Base-by-base conservation (phyloP, 1,140 invertebrate species). In the Leptinotarsa undecemlineata region DNA sequence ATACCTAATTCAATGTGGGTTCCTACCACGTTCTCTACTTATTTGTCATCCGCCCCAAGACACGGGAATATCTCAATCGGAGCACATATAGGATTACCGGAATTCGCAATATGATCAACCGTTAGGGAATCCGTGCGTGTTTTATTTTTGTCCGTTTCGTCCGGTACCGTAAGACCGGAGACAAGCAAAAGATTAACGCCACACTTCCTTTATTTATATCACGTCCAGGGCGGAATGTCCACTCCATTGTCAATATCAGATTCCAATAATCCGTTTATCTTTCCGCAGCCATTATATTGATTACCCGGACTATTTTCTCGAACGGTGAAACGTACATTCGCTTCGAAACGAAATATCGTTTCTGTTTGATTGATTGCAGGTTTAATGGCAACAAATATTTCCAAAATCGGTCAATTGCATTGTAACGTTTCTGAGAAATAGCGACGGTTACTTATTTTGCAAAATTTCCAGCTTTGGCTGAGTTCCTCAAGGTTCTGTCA, bases 1-100 rank as follows among this genome's bases (percentile, higher is more conserved):
- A 77, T 81, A 21, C 21, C 21, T 21, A 82, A 82, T 82, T 80
- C 80, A 77, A 80, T 76, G 47, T 62, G 76, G 76, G 76, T 79
- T 82, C 51, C 17, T 81, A 81, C 81, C 80, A 82, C 81, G 79
- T 81, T 81, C 81, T 82, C 81, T 80, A 80, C 80, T 79, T 82
- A 81, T 81, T 81, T 76, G 77, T 76, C 77, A 76, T 78, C 74
- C 78, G 77, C 75, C 75, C 72, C 77, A 71, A 48, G 48, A 70
- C 57, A 51, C 69, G 71, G 17, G 62, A 71, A 62, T 76, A 78
- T 79, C 77, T 82, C 81, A 82, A 81, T 82, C 81, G 80, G 82
- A 82, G 77, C 77, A 73, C 71, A 82, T 81, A 82, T 82, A 79
- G 79, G 81, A 82, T 82, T 82, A 82, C 82, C 72, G 77, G 80